Percentiles rank a stretch among this genome's conserved stretches.
phyloP scores from a whole-genome alignment of 2,888 invertebrate genomes.

The Drymonia ruficornis region DNA sequence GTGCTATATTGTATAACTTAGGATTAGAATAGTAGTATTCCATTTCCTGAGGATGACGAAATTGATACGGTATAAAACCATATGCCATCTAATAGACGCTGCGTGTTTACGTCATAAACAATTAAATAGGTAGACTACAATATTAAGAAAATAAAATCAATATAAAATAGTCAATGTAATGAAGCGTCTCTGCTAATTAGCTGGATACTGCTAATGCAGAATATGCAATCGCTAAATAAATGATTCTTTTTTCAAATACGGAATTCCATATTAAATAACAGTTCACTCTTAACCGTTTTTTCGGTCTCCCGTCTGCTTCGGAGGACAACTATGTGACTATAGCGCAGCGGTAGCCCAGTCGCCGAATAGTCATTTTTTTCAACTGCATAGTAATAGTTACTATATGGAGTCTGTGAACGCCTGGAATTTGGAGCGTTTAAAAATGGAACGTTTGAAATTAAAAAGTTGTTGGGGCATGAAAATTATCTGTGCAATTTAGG shows the following conservation, averaged over 20 bases:
- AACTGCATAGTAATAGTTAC: conserved; percentile 19
- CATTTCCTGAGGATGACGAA: too few species aligned
- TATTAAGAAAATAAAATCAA: too few species aligned
- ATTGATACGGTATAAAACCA: too few species aligned
- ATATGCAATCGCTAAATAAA: background rate
- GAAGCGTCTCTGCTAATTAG: too few species aligned
- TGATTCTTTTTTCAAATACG: background rate
- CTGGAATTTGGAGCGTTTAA: conserved; percentile 1
- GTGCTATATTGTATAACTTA: too few species aligned
- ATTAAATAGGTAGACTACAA: too few species aligned
- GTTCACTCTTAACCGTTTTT: conserved; percentile 13
- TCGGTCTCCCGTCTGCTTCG: conserved; percentile 22
- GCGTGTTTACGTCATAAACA: too few species aligned
- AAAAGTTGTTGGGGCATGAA: background rate
- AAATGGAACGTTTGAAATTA: background rate
- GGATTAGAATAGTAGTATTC: too few species aligned
- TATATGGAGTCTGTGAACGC: conserved; percentile 16
- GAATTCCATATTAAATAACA: background rate
- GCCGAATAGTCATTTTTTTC: conserved; percentile 14
- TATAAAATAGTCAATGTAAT: too few species aligned
- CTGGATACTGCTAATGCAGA: too few species aligned
- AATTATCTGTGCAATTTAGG: background rate
- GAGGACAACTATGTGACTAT: conserved; percentile 40
- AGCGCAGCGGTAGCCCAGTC: conserved; percentile 14
- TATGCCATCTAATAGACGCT: too few species aligned